These are phyloP conservation scores for Trissolcus basalis DNA, from an alignment of 1,140 invertebrate genomes.

Conservation along the genomic window DNA sequence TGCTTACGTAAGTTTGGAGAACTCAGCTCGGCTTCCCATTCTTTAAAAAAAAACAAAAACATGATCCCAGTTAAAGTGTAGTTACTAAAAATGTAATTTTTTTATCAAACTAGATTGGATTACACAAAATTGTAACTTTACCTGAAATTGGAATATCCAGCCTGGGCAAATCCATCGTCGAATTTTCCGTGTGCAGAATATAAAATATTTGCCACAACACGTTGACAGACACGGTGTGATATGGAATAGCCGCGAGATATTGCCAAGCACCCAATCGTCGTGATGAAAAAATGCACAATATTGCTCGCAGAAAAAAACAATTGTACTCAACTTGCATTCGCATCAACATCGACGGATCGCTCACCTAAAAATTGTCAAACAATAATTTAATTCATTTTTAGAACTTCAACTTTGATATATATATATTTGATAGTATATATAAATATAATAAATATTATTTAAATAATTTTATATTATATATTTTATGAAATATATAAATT, in stretches of 20 bases:
- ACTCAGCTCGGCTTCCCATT: constrained; percentile 74
- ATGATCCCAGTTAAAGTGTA: too few species aligned
- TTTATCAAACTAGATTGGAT: too few species aligned
- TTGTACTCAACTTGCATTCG: constrained; percentile 86
- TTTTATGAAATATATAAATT: too few species aligned
- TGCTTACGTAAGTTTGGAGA: constrained; percentile 68
- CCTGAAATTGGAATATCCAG: constrained; percentile 48
- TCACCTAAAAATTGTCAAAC: constrained; percentile 64
- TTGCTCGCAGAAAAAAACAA: constrained; percentile 83
- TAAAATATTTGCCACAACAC: constrained; percentile 86
- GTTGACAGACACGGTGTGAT: constrained; percentile 79
- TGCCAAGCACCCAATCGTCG: constrained; percentile 88
- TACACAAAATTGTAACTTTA: constrained; percentile 21
- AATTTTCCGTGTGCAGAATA: constrained; percentile 76
- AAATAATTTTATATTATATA: too few species aligned
- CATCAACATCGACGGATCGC: constrained; percentile 76
- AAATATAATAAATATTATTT: too few species aligned
- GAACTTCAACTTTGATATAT: too few species aligned
- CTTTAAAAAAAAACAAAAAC: constrained; percentile 51
- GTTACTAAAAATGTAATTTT: too few species aligned
- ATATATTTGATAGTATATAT: too few species aligned
- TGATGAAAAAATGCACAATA: constrained; percentile 83
- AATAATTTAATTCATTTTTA: too few species aligned
- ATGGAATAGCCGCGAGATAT: constrained; percentile 88
- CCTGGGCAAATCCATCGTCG: constrained; percentile 44